A percentile compares a stretch with the other conserved stretches of the same genome.
These are phyloP conservation scores for Sakesphorus luctuosus DNA, from an alignment of 2,113 vertebrate genomes.

Conservation along the genomic window DNA sequence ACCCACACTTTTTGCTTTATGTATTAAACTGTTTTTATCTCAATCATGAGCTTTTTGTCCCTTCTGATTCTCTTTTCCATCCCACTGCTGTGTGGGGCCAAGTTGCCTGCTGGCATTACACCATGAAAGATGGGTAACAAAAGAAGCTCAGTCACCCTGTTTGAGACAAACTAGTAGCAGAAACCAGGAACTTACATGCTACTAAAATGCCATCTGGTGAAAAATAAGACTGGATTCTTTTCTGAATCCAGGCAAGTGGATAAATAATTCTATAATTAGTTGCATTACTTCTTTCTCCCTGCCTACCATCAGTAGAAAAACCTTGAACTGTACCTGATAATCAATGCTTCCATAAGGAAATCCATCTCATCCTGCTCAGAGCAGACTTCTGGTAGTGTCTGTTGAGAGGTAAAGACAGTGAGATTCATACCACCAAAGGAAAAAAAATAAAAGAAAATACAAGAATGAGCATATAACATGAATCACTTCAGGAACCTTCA, in stretches of 20 bases:
- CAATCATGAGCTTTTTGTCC: not conserved
- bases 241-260: not conserved
- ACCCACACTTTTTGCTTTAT: not conserved
- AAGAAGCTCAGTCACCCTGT: not conserved
- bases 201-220: not conserved
- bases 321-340: conserved; percentile 83
- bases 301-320: not conserved
- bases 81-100: not conserved
- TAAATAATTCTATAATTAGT: not conserved
- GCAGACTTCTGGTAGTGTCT: conserved; percentile 94
- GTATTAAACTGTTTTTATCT: not conserved
- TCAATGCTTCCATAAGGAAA: conserved; percentile 92
- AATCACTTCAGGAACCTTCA: not conserved
- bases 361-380: conserved; percentile 92
- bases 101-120: not conserved
- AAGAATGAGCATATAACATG: not conserved
- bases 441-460: not conserved
- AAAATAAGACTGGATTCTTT: not conserved
- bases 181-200: not conserved
- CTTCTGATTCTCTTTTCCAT: not conserved
- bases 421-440: not conserved
- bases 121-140: not conserved
- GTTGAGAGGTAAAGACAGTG: not conserved
- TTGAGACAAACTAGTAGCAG: not conserved
- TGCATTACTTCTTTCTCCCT: not conserved